Conservation (phyloP, 2,888 invertebrate genomes). For the Caenorhabditis sulstoni region DNA sequence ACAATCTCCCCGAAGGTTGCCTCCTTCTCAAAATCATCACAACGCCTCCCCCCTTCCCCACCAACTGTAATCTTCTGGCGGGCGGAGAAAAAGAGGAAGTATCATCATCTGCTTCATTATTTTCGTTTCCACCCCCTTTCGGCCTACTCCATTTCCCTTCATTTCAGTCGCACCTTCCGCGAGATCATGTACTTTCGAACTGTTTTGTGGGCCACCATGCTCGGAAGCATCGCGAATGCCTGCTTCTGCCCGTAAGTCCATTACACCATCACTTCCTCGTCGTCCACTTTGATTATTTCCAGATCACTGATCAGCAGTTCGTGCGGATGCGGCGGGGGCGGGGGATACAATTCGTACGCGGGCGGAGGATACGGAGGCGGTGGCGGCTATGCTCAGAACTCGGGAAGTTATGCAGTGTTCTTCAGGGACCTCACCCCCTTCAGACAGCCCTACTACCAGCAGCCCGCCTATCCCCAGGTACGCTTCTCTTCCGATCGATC, state of each 20-base stretch:
- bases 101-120: slow-evolving; percentile 31
- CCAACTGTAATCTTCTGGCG: slow-evolving; percentile 44
- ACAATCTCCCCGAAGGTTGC: slow-evolving; percentile 24
- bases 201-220: slow-evolving; percentile 2
- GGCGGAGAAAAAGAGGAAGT: slow-evolving; percentile 41
- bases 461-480: slow-evolving; percentile 29
- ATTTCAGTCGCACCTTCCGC: background rate
- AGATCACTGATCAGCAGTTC: slow-evolving; percentile 45
- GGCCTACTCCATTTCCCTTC: background rate
- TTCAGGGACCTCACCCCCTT: slow-evolving; percentile 61
- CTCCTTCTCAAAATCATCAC: slow-evolving; percentile 47
- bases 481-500: background rate
- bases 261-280: background rate
- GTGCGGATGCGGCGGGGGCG: slow-evolving; percentile 54
- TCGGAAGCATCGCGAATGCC: slow-evolving; percentile 14
- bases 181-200: slow-evolving; percentile 5
- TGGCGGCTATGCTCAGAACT: slow-evolving; percentile 21
- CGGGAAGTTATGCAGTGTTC: slow-evolving; percentile 46
- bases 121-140: slow-evolving; percentile 23
- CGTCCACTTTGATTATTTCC: slow-evolving; percentile 9
- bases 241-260: slow-evolving; percentile 56
- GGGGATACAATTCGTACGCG: slow-evolving; percentile 30
- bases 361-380: slow-evolving; percentile 39
- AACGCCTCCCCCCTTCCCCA: slow-evolving; percentile 11
- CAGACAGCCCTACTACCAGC: slow-evolving; percentile 48